Base-by-base conservation (phyloP, 1,140 invertebrate species). In the Lepidurus apus region DNA sequence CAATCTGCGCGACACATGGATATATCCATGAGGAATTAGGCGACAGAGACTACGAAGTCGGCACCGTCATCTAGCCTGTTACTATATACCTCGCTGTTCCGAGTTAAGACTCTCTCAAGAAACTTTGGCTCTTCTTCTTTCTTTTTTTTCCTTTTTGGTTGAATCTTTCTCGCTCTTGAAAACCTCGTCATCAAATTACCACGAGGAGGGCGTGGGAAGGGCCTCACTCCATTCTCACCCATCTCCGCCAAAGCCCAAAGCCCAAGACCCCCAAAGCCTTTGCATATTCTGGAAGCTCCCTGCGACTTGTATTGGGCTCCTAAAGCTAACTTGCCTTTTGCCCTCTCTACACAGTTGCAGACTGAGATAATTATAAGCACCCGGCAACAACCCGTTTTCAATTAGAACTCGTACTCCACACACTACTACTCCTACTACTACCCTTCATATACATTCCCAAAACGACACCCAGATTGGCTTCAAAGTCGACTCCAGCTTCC, bases 371-470 rank as follows among this genome's bases (percentile, higher is more conserved):
- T 65, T 65, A 65, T 4, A 65, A 65, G 53, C 53, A 65, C 53
- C 53, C 53, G 53, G 53, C 53, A 65, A 65, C 53, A 65, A 65
- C 53, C 8, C 53, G 53, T 65, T 65, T 65, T 65, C 53, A 65
- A 65, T 65, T 65, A 65, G 53, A 65, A 65, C 53, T 65, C 53
- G 10, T 65, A 65, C 21, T 17, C 34, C 34, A 34, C 34, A 34
- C 6, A 65, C 13, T 65, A 13, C 13, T 7, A 13, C 6, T 7
- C 5, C 5, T 3, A 10, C 45, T 2, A 47, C 45, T 47, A 47
- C 45, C 45, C 45, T 47, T 47, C 45, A 47, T 47, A 10, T 9
- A 7, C 45, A 11, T 11, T 7, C 2, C 0, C 17, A 7, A n/a
- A 65, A 13, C 53, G 17, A 65, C 13, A 65, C 21, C 21, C 53